These are phyloP conservation scores for Galaxias olidus DNA, from an alignment of 2,797 vertebrate species.

Conservation along the genomic window DNA sequence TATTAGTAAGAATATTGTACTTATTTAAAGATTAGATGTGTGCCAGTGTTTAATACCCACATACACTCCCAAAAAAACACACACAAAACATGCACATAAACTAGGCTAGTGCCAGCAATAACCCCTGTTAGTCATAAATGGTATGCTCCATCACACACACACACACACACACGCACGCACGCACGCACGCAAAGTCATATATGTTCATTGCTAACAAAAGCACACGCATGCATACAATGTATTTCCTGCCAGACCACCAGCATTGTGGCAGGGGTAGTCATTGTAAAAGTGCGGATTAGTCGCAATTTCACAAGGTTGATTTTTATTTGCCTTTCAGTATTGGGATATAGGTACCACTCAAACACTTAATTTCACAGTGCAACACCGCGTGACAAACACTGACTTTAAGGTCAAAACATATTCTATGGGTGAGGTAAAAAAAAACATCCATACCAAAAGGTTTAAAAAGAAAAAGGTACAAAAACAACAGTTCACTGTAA, in stretches of 20 bases:
- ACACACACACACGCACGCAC: conserved; percentile 41
- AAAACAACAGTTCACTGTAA: conserved; percentile 70
- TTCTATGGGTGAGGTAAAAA: conserved; percentile 60
- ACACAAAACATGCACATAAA: conserved; percentile 54
- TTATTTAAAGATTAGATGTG: conserved; percentile 53
- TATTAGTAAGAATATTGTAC: conserved; percentile 42
- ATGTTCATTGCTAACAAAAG: conserved; percentile 13
- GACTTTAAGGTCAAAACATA: conserved; percentile 68
- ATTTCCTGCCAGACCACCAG: conserved; percentile 14
- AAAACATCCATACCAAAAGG: conserved; percentile 61
- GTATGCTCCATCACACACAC: conserved; percentile 52
- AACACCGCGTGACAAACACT: conserved; percentile 75
- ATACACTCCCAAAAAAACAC: conserved; percentile 28
- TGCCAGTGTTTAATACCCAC: conserved; percentile 54
- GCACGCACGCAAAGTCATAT: conserved; percentile 22
- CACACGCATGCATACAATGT: not conserved
- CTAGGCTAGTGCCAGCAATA: conserved; percentile 36
- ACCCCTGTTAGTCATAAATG: conserved; percentile 17
- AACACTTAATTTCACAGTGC: conserved; percentile 77
- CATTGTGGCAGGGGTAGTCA: conserved; percentile 65
- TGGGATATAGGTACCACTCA: conserved; percentile 68
- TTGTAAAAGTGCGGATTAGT: conserved; percentile 78
- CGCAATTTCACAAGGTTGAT: conserved; percentile 75
- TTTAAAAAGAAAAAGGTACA: conserved; percentile 61
- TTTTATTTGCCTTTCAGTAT: conserved; percentile 79